These are phyloP conservation scores for Aethes cnicana DNA, from an alignment of 2,888 invertebrate species.

Conservation along the genomic window DNA sequence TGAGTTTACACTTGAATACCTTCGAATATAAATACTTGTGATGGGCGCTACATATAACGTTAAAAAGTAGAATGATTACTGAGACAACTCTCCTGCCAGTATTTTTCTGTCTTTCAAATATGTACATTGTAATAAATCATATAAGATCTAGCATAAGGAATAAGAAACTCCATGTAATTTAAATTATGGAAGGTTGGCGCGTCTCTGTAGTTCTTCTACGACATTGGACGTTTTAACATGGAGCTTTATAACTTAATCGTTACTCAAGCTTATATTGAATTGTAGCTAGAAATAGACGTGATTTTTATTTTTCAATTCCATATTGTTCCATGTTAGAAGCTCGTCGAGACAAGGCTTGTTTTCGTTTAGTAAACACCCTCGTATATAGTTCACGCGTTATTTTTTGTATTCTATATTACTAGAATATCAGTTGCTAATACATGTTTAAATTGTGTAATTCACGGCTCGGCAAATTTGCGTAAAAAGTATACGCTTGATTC, in stretches of 20 bases:
- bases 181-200: too few relatives aligned
- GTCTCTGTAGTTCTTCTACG: not conserved
- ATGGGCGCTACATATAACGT: not conserved
- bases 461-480: conserved; percentile 4
- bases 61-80: too few relatives aligned
- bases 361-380: conserved; percentile 24
- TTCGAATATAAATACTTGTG: not conserved
- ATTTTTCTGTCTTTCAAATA: too few relatives aligned
- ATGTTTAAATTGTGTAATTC: not conserved
- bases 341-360: conserved; percentile 22
- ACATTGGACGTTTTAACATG: not conserved
- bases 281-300: not conserved
- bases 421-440: not conserved
- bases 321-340: conserved; percentile 6
- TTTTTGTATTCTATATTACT: not conserved
- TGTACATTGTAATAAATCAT: too few relatives aligned
- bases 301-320: too few relatives aligned
- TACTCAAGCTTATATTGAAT: not conserved
- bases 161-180: too few relatives aligned
- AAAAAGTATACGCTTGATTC: too few relatives aligned
- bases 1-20: conserved; percentile 60
- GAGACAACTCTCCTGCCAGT: too few relatives aligned
- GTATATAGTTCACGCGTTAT: not conserved
- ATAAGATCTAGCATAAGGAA: too few relatives aligned
- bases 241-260: not conserved